A percentile compares a stretch with the other conserved stretches of the same genome.
These are phyloP conservation scores for Triops cancriformis DNA, from an alignment of 1,140 invertebrate species.

Conservation along the genomic window DNA sequence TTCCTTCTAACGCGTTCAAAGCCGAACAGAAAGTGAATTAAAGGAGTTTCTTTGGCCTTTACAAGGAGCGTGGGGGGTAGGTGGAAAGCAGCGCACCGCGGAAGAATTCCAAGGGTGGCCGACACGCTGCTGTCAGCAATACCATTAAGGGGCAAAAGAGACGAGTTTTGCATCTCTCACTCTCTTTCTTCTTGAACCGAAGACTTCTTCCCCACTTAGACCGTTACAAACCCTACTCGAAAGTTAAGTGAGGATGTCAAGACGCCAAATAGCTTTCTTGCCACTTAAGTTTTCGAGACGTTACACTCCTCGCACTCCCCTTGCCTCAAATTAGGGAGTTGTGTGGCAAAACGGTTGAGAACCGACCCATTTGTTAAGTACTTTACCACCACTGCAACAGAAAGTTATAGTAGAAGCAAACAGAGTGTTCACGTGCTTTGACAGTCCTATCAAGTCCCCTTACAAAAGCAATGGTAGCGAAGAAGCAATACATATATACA, in stretches of 20 bases:
- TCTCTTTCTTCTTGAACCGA: background rate
- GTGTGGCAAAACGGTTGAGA: background rate
- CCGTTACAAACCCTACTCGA: background rate
- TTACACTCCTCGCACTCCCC: too few species aligned
- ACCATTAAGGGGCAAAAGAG: background rate
- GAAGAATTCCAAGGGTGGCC: background rate
- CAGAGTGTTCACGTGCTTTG: too few species aligned
- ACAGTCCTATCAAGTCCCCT: too few species aligned
- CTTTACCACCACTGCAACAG: background rate
- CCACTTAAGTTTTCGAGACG: background rate
- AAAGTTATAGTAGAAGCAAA: too few species aligned
- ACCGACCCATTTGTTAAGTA: background rate
- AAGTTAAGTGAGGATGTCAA: background rate
- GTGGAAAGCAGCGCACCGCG: background rate
- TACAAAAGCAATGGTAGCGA: too few species aligned
- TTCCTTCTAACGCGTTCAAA: too few species aligned
- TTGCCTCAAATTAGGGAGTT: background rate
- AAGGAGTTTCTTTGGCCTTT: background rate
- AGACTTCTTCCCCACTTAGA: too few species aligned
- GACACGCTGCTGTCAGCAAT: background rate
- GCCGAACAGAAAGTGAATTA: too few species aligned
- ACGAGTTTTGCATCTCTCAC: background rate
- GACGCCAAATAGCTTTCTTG: constrained; percentile 1
- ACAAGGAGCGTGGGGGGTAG: background rate
- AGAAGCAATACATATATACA: too few species aligned